These are phyloP conservation scores for Melipona quadrifasciata DNA, from an alignment of 1,140 invertebrate species.

Conservation along the genomic window DNA sequence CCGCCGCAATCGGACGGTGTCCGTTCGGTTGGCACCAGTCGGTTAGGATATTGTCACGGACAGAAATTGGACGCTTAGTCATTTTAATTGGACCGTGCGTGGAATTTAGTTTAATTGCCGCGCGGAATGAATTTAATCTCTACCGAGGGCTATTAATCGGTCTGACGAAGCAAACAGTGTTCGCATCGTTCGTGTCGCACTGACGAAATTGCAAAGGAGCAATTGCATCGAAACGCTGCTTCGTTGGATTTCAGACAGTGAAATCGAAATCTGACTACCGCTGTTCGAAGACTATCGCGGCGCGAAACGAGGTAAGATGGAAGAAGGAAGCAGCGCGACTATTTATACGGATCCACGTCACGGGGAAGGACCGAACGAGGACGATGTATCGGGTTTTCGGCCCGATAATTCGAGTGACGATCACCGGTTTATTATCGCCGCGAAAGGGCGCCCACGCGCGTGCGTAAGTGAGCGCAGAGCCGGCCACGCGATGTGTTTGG, in stretches of 20 bases:
- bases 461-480: conserved; percentile 59
- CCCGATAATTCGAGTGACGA: conserved; percentile 56
- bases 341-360: conserved; percentile 66
- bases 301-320: neutral
- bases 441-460: conserved; percentile 64
- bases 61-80: conserved; percentile 4
- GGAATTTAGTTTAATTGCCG: neutral
- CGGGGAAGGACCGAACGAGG: conserved; percentile 54
- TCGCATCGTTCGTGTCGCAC: too few species aligned
- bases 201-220: too few species aligned
- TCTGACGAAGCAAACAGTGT: too few species aligned
- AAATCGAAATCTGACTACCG: too few species aligned
- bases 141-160: neutral
- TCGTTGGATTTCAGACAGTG: too few species aligned
- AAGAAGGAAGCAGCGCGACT: conserved; percentile 15
- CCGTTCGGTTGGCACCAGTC: neutral
- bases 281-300: neutral
- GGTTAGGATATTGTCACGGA: neutral
- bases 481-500: conserved; percentile 62
- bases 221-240: too few species aligned
- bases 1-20: neutral
- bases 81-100: neutral
- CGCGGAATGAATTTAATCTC: neutral
- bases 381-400: conserved; percentile 57
- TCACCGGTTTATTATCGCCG: conserved; percentile 66